Conservation (phyloP, 2,888 invertebrate genomes). For the Lasioglossum malachurum region DNA sequence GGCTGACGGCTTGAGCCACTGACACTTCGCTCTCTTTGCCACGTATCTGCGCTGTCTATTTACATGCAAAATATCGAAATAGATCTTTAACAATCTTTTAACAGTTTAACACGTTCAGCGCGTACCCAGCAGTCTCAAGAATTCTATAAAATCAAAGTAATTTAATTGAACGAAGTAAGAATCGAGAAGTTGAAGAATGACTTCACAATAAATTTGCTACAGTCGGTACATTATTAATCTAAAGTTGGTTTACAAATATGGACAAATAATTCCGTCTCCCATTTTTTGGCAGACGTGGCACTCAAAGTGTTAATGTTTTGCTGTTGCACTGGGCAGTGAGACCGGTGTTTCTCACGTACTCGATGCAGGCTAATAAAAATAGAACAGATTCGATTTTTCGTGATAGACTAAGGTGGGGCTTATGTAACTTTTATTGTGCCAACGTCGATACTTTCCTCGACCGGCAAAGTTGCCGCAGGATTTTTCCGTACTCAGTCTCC, state of each 20-base stretch:
- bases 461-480: neutral
- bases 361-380: constrained; percentile 9
- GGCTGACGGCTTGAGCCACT: constrained; percentile 1
- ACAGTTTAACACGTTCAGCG: too few species aligned
- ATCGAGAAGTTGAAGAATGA: too few species aligned
- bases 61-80: neutral
- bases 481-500: neutral
- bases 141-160: neutral
- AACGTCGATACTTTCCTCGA: constrained; percentile 14
- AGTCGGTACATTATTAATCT: too few species aligned
- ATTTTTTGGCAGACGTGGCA: too few species aligned
- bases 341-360: neutral
- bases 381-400: constrained; percentile 16
- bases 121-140: too few species aligned
- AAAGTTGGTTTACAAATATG: too few species aligned
- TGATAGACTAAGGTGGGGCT: constrained; percentile 20
- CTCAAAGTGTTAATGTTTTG: neutral
- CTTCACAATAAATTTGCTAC: too few species aligned
- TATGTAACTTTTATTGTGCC: constrained; percentile 40
- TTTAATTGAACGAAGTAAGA: too few species aligned
- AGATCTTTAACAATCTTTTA: neutral
- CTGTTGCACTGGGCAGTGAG: neutral
- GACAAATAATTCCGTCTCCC: too few species aligned
- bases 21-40: neutral
- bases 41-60: neutral